Base-by-base conservation (phyloP, 2,797 vertebrate species). In the Rhabdomys pumilio region DNA sequence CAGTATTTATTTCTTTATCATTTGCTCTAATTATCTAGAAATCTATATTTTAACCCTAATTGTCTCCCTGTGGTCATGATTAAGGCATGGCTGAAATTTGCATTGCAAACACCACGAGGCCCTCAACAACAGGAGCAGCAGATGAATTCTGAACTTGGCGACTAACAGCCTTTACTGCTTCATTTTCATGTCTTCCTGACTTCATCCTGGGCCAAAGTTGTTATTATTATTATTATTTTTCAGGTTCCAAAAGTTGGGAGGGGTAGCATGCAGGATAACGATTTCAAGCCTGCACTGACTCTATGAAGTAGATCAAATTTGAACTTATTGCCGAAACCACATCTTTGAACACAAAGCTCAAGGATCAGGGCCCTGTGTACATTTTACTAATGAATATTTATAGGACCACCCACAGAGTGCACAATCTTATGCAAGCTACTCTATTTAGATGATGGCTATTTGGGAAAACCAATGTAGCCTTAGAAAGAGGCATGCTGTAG, bases 41-140 rank as follows among this genome's bases (percentile, higher is more conserved):
- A 98, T 98, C 98, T 98, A 59, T 98, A 97, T 98, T 98, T 98
- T 98, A 98, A 98, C 98, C 98, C 97, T 98, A 98, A 98, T 98
- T 98, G 97, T 97, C 96, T 98, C 98, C 98, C 98, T 3, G 95
- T 0, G 94, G 98, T 98, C 97, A 97, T 98, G 98, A 98, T 98
- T 98, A 98, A 98, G 97, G 98, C 98, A 98, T 95, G 95, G 95
- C 95, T 90, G 93, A 96, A 97, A 98, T 98, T 98, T 98, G 98
- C 98, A 98, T 98, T 98, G 97, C 98, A 98, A 98, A 98, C 97
- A 80, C 97, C 96, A 91, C 1, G 20, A 93, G 95, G 97, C 92
- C 98, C 96, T 94, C 80, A 47, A 87, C 81, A 61, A 88, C 94
- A 0, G 65, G 75, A 96, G 97, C 93, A 95, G 97, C 92, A 82